Evolutionary conservation across 2,113 vertebrate species (phyloP).

Genomic region (Martes martes): DNA sequence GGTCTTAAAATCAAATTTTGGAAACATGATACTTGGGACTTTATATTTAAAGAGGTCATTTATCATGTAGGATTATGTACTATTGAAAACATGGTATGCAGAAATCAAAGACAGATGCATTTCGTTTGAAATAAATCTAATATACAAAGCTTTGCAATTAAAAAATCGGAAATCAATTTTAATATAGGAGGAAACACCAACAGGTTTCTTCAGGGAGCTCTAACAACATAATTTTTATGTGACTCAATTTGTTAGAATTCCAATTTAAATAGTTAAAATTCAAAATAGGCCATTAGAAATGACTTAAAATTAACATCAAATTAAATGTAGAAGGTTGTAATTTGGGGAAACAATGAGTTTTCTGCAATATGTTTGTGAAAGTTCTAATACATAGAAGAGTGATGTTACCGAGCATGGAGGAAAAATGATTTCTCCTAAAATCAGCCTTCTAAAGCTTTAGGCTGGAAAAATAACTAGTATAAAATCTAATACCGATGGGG

Average conservation of each 20-base stretch:
- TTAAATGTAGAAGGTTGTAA: neutral
- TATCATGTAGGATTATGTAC: slow-evolving; percentile 63
- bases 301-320: slow-evolving; percentile 1
- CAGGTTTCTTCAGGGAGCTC: neutral
- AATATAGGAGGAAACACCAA: neutral
- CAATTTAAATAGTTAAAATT: neutral
- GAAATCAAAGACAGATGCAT: slow-evolving; percentile 69
- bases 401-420: neutral
- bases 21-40: slow-evolving; percentile 61
- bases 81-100: neutral
- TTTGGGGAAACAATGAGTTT: neutral
- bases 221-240: neutral
- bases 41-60: slow-evolving; percentile 56
- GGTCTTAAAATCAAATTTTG: slow-evolving; percentile 55
- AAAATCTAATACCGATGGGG: neutral
- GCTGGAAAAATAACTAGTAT: neutral
- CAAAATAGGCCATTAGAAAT: neutral
- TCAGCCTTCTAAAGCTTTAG: neutral
- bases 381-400: neutral
- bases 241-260: neutral
- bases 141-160: slow-evolving; percentile 22
- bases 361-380: neutral
- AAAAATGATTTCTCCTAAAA: slow-evolving; percentile 2
- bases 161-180: slow-evolving; percentile 45
- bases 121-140: slow-evolving; percentile 36